These are phyloP conservation scores for Axea sp. DNA, from an alignment of 2,888 invertebrate species.

Conservation along the genomic window DNA sequence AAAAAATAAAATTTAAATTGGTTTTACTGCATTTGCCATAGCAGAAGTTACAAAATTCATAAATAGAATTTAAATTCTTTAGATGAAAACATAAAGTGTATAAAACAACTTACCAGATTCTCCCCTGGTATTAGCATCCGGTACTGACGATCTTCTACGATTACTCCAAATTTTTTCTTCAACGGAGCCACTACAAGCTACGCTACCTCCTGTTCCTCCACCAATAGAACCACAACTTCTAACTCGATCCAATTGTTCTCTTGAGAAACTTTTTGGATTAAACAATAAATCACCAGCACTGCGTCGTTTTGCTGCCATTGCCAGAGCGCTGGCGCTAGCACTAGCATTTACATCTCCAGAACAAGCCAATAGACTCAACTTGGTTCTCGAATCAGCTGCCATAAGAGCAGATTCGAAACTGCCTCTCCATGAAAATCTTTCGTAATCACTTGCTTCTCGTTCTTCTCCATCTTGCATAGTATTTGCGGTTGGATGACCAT, in stretches of 20 bases:
- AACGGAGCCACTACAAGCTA: conserved; percentile 77
- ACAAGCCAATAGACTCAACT: conserved; percentile 84
- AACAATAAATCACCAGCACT: conserved; percentile 92
- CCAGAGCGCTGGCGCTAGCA: conserved; percentile 84
- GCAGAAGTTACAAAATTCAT: no score
- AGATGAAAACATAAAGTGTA: no score
- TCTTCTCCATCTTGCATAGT: conserved; percentile 75
- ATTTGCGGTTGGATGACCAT: conserved; percentile 71
- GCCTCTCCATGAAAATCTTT: conserved; percentile 94
- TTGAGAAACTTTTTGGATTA: conserved; percentile 88
- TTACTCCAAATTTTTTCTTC: conserved; percentile 78
- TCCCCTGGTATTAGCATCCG: conserved; percentile 76
- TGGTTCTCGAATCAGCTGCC: conserved; percentile 92
- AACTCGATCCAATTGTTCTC: conserved; percentile 87
- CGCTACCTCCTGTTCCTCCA: conserved; percentile 83
- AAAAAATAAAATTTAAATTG: no score
- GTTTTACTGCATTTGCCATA: no score
- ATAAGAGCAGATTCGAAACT: conserved; percentile 95
- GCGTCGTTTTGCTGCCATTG: conserved; percentile 87
- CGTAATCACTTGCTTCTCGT: conserved; percentile 90
- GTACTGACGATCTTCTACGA: conserved; percentile 76
- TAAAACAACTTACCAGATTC: conserved; percentile 74
- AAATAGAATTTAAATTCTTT: no score
- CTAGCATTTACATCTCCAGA: conserved; percentile 80
- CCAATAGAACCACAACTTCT: conserved; percentile 92